Base-by-base conservation (phyloP, 2,113 vertebrate species). In the Ophthalmolycus amberensis region DNA sequence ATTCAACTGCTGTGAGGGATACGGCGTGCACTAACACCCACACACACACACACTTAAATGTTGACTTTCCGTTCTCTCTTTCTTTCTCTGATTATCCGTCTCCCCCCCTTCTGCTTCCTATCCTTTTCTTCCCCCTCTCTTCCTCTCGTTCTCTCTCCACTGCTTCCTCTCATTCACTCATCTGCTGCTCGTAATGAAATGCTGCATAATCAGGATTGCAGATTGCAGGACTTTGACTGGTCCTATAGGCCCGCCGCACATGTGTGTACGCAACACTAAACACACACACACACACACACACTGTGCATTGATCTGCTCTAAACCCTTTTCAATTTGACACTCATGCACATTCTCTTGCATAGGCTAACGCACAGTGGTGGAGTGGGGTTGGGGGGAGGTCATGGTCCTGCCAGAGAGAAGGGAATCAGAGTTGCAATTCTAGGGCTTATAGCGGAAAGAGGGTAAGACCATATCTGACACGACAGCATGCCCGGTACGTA, bases 381-480 rank as follows among this genome's bases (percentile, higher is more conserved):
- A 44, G 70, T 42, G 70, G 65, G 75, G 82, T 75, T 64, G 73
- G 71, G 70, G 50, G 81, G 52, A 77, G 88, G 89, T 91, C 86
- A 87, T 90, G 92, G 92, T 91, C 83, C 80, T 89, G 77, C 90
- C 88, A 91, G 84, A 88, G 85, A 91, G 89, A 85, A 88, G 74
- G 65, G 88, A 94, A 91, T 92, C 91, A 89, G 86, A 88, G 85
- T 89, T 91, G 86, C 92, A 92, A 88, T 91, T 91, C 90, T 64
- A 85, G 71, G 75, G 92, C 93, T 95, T 95, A 95, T 90, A 76
- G 11, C 48, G 0, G 84, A 94, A 94, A 91, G 92, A 94, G 84
- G 81, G 87, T 93, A 93, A 94, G 89, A 91, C 90, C 92, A 90
- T 90, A 93, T 93, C 91, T 94, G 90, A 91, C 91, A 88, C 14